These are phyloP conservation scores for Chaetops frenatus DNA, from an alignment of 2,113 vertebrate species.

Conservation along the genomic window DNA sequence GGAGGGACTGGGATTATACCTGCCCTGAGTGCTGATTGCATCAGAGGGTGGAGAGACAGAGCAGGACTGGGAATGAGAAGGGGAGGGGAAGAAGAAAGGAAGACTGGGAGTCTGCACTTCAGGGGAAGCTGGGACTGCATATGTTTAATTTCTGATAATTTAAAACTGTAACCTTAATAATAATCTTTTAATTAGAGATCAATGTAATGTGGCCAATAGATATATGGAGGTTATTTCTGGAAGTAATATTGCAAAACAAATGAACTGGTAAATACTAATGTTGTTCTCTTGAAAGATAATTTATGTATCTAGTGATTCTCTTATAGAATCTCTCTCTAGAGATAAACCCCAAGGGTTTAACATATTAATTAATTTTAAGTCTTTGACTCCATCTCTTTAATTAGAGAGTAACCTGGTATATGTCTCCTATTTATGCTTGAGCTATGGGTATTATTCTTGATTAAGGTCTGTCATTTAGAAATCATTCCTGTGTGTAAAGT, in stretches of 20 bases:
- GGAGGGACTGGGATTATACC: neutral
- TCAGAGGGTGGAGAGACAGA: neutral
- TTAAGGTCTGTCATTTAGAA: neutral
- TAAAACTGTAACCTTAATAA: neutral
- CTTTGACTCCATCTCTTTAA: neutral
- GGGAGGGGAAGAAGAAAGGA: neutral
- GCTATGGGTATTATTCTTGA: neutral
- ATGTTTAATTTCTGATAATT: neutral
- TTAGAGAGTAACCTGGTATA: neutral
- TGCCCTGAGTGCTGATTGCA: neutral
- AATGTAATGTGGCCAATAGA: neutral
- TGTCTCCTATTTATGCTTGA: neutral
- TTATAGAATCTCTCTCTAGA: neutral
- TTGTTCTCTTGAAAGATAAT: neutral
- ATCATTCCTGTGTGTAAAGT: neutral
- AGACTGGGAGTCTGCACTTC: neutral
- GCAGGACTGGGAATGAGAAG: neutral
- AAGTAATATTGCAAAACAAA: neutral
- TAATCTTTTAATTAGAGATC: neutral
- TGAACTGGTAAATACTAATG: neutral
- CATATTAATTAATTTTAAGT: neutral
- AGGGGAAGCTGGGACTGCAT: neutral
- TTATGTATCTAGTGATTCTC: neutral
- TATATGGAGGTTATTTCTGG: neutral
- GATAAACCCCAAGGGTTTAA: neutral